A percentile compares a stretch with the other conserved stretches of the same genome.
Conservation (phyloP, 1,140 invertebrate genomes). For the Metaphire vulgaris region DNA sequence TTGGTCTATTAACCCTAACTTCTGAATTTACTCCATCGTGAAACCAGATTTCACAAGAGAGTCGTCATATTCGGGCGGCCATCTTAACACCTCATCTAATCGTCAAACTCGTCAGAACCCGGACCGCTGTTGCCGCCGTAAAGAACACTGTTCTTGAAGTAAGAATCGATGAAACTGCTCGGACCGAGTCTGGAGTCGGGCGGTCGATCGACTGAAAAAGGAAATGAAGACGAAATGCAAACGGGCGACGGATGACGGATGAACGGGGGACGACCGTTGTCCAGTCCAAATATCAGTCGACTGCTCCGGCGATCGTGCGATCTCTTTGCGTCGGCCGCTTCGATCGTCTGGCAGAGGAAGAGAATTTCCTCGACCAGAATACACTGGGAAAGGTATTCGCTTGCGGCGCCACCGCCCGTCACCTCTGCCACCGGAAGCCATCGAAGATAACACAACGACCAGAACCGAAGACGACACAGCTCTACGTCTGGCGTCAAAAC, state of each 20-base stretch:
- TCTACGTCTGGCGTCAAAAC: background rate
- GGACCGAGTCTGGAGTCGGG: background rate
- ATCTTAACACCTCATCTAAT: no score
- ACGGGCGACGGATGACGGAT: background rate
- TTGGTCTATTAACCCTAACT: no score
- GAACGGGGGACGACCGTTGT: background rate
- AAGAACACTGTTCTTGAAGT: background rate
- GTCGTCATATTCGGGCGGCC: no score
- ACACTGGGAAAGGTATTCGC: conserved; percentile 57
- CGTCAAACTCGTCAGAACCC: background rate
- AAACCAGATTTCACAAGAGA: no score
- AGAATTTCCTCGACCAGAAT: background rate
- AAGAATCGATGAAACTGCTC: background rate
- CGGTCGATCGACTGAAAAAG: background rate
- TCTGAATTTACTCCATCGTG: no score
- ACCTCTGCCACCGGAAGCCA: conserved; percentile 78
- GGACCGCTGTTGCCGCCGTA: background rate
- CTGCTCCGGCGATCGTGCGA: background rate
- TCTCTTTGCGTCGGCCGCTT: background rate
- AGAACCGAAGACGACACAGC: conserved; percentile 61
- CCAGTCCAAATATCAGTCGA: background rate
- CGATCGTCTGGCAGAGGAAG: background rate
- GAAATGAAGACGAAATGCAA: background rate
- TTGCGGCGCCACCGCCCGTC: conserved; percentile 64
- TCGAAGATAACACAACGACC: conserved; percentile 80